Evolutionary conservation across 2,113 vertebrate genomes (phyloP), one percentile per base, ranked within the genome.

Genomic region (Chamaea fasciata): DNA sequence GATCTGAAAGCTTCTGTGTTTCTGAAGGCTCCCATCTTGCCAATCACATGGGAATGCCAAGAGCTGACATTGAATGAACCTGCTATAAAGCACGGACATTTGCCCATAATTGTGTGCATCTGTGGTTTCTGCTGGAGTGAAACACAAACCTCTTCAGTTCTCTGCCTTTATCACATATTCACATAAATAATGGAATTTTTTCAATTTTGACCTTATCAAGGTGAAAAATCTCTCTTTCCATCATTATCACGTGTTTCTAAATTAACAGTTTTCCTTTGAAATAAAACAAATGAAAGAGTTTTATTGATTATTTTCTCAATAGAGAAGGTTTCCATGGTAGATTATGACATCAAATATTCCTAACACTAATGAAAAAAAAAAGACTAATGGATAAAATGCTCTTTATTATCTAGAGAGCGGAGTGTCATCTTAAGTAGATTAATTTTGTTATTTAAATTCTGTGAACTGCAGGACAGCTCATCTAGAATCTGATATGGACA

Each of bases 151-250:
- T 69, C 62, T 83, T 65, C 2, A 70, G 11, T 74, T 83, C n/a
- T 65, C 7, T 82, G 47, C 19, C 35, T 94, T 82, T 74, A 75
- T 64, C 11, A 35, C 13, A 39, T 42, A 53, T 31, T 56, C 53
- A 56, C 11, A 33, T 52, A 67, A 75, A 63, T 55, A 50, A 94
- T 74, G 2, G n/a, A 62, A 10, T 94, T 80, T 82, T 95, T 95
- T 96, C 63, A 74, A 41, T 95, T 95, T 92, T 93, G 78, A 96
- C 64, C 46, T 21, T 68, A 62, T 15, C 10, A 83, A 90, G n/a
- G 46, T 95, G 83, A 75, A 75, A 92, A 75, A 82, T 82, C 13
- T 59, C 6, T 67, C 13, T 96, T 23, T 73, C 68, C 50, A 74
- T 90, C 47, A 31, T 80, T 94, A 69, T 55, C 7, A 77, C 23